Evolutionary conservation across 2,888 invertebrate genomes (phyloP).

Genomic region (Erpobdella octoculata): DNA sequence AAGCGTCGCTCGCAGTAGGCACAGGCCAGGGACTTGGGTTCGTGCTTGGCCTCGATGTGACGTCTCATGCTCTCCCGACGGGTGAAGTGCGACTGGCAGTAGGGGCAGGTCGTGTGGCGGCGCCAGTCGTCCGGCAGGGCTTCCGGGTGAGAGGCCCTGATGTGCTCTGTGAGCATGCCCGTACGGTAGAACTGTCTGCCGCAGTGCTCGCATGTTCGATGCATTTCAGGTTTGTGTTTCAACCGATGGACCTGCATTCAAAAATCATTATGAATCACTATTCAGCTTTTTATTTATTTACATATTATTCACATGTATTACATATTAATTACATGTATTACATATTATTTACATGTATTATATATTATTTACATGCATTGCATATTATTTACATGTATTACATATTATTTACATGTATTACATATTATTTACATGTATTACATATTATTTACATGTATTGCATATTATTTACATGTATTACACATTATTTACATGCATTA

Average conservation of each 20-base stretch:
- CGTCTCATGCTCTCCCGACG: slow-evolving; percentile 20
- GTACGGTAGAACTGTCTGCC: slow-evolving; percentile 29
- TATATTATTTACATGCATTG: no score
- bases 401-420: no score
- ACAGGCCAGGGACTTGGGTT: slow-evolving; percentile 8
- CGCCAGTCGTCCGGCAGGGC: slow-evolving; percentile 25
- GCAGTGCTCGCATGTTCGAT: slow-evolving; percentile 29
- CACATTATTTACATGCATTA: background rate
- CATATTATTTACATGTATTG: no score
- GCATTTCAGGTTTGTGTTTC: slow-evolving; percentile 26
- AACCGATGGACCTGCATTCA: slow-evolving; percentile 22
- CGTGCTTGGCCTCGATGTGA: slow-evolving; percentile 25
- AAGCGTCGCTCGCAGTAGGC: slow-evolving; percentile 16
- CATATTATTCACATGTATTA: no score
- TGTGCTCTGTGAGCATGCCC: slow-evolving; percentile 28
- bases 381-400: no score
- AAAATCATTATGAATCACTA: no score
- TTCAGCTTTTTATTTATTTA: no score
- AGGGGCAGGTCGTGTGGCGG: slow-evolving; percentile 18
- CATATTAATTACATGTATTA: no score
- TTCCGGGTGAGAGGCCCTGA: slow-evolving; percentile 27
- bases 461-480: background rate
- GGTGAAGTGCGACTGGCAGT: slow-evolving; percentile 25
- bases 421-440: no score
- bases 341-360: no score